Conservation (phyloP, 2,797 vertebrate genomes). For the Eulemur mongoz region DNA sequence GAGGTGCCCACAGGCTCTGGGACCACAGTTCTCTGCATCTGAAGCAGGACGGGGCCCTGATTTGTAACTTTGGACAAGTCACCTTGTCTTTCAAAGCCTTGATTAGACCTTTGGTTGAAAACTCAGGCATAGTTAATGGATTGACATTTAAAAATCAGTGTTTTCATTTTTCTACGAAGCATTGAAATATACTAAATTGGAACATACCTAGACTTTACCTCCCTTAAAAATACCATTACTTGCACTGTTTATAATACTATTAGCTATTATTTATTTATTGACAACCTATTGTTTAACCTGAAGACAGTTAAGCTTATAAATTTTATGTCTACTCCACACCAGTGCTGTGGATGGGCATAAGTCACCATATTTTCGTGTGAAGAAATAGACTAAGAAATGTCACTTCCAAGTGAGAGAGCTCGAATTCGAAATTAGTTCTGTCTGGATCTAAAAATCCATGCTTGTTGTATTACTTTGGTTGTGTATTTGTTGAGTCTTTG, state of each 20-base stretch:
- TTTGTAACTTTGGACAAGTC: background rate
- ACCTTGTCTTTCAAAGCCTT: background rate
- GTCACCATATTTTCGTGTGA: background rate
- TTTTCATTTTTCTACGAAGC: background rate
- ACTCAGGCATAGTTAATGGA: background rate
- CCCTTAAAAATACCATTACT: background rate
- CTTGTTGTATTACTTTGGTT: background rate
- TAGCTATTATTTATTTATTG: background rate
- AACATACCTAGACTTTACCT: background rate
- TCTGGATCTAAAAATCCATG: background rate
- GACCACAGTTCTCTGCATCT: background rate
- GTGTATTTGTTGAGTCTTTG: background rate
- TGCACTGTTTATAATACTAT: background rate
- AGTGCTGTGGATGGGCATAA: background rate
- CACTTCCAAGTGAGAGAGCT: background rate
- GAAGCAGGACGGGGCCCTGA: background rate
- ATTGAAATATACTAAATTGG: background rate
- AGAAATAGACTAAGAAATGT: background rate
- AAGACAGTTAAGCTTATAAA: background rate
- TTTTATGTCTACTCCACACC: background rate
- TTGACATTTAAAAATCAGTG: background rate
- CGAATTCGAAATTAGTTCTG: background rate
- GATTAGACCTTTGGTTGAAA: background rate
- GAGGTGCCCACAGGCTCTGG: accelerated
- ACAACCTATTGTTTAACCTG: background rate